Conservation (phyloP, 2,797 vertebrate genomes). For the Crocodylus rhombifer region DNA sequence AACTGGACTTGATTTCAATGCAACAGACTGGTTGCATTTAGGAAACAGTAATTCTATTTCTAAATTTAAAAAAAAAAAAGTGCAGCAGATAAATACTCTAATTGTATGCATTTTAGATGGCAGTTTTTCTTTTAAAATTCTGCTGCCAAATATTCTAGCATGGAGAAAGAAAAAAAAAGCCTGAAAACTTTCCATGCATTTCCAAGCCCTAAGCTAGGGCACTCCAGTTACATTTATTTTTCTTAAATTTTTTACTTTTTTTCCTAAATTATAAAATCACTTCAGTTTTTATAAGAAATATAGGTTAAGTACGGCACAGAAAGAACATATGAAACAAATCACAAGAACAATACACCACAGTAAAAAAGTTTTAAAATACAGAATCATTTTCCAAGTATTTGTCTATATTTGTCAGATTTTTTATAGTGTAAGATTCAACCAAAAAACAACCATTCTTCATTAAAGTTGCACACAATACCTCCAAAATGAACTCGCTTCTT, state of each 20-base stretch:
- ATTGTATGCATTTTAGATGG: not conserved
- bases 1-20: not conserved
- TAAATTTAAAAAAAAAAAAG: not conserved
- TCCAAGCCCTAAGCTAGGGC: not conserved
- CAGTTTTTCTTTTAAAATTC: not conserved
- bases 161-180: no score
- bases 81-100: not conserved
- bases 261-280: not conserved
- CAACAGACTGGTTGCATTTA: not conserved
- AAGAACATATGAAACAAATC: not conserved
- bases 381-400: not conserved
- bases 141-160: no score
- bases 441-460: not conserved
- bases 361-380: not conserved
- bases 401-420: not conserved
- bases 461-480: constrained; percentile 72
- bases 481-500: constrained; percentile 84
- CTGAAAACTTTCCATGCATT: not conserved
- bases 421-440: not conserved
- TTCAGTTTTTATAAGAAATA: not conserved
- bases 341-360: not conserved
- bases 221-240: not conserved
- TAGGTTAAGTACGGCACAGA: not conserved
- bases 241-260: not conserved
- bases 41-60: not conserved